These are phyloP conservation scores for Eurosta solidaginis DNA, from an alignment of 1,140 invertebrate species.

Conservation along the genomic window DNA sequence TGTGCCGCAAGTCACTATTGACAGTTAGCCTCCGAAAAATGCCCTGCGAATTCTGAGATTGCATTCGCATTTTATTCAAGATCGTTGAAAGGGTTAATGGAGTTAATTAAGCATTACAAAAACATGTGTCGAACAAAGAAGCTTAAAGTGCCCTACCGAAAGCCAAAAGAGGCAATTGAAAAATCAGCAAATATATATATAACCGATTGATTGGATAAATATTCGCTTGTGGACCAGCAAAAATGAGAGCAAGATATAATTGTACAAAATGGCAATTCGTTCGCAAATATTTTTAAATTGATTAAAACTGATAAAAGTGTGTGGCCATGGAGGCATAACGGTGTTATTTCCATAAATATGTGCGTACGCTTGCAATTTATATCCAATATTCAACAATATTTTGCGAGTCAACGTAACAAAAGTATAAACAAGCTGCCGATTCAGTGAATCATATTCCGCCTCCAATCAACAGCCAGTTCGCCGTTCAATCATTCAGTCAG, in stretches of 20 bases:
- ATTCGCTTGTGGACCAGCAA: too few species aligned
- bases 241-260: not conserved
- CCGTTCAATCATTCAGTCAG: conserved; percentile 1
- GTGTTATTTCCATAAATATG: not conserved
- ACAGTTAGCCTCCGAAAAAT: not conserved
- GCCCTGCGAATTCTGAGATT: not conserved
- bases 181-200: conserved; percentile 14
- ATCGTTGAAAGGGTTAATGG: conserved; percentile 25
- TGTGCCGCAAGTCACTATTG: conserved; percentile 5
- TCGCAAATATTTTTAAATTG: not conserved
- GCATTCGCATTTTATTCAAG: not conserved
- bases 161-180: conserved; percentile 9
- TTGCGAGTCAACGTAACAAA: not conserved
- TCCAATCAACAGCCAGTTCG: not conserved
- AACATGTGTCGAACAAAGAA: conserved; percentile 10
- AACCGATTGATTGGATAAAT: conserved; percentile 21
- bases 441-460: not conserved
- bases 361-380: not conserved
- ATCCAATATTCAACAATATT: too few species aligned
- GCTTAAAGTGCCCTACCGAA: not conserved
- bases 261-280: not conserved
- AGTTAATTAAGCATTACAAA: conserved; percentile 26
- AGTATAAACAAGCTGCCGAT: conserved; percentile 9
- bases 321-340: not conserved
- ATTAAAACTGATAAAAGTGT: not conserved